These are phyloP conservation scores for Hypolimnas misippus DNA, from an alignment of 2,888 invertebrate genomes.

Conservation along the genomic window DNA sequence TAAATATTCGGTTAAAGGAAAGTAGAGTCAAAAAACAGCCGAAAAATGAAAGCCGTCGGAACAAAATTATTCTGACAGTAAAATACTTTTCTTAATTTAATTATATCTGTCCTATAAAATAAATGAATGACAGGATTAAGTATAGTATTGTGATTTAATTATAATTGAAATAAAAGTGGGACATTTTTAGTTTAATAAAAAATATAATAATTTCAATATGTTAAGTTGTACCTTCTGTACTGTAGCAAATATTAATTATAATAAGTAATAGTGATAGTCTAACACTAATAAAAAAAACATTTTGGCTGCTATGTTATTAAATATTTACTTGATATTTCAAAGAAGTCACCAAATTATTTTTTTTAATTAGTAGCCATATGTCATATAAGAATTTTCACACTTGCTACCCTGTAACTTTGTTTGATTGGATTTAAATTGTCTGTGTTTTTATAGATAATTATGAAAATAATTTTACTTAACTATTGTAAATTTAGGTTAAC, in stretches of 20 bases:
- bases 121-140: neutral
- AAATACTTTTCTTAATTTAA: neutral
- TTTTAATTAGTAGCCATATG: neutral
- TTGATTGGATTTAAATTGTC: neutral
- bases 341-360: neutral
- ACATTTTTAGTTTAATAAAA: neutral
- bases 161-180: neutral
- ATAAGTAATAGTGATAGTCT: no score
- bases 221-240: neutral
- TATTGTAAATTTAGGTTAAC: no score
- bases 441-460: no score
- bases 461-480: no score
- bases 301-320: neutral
- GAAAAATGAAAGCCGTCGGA: conserved; percentile 6
- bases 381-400: conserved; percentile 1
- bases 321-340: neutral
- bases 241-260: neutral
- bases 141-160: neutral
- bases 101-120: neutral
- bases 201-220: neutral
- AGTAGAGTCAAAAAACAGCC: neutral
- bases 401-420: no score
- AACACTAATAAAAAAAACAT: no score
- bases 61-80: neutral
- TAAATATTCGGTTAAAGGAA: neutral